These are phyloP conservation scores for Marcusenius ussheri DNA, from an alignment of 2,113 vertebrate species.

Conservation along the genomic window DNA sequence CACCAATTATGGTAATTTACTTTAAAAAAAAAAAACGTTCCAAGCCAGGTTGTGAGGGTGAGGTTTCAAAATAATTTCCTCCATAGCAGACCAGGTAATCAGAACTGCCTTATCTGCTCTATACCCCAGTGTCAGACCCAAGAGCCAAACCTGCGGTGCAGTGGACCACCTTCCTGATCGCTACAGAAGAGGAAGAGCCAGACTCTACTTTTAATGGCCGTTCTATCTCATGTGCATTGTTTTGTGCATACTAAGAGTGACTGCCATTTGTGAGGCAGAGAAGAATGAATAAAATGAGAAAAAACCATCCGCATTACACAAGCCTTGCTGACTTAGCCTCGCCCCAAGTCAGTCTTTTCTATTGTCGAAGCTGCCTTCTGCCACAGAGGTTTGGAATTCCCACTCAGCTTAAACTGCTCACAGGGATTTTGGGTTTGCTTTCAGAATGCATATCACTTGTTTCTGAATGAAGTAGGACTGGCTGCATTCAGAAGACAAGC, in stretches of 20 bases:
- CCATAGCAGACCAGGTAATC: not conserved
- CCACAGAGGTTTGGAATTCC: conserved; percentile 10
- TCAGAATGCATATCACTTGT: not conserved
- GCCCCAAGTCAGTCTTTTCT: not conserved
- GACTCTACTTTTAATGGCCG: not conserved
- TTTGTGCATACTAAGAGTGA: not conserved
- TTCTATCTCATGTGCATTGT: not conserved
- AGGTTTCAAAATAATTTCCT: not conserved
- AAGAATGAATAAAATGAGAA: conserved; percentile 3
- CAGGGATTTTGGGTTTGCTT: not conserved
- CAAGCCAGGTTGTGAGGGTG: not conserved
- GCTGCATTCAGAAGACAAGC: not conserved
- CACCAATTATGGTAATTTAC: not conserved
- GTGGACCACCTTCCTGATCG: not conserved
- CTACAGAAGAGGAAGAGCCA: not conserved
- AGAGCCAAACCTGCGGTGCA: not conserved
- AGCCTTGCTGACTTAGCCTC: not conserved
- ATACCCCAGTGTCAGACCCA: not conserved
- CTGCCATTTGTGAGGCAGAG: not conserved
- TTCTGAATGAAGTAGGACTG: not conserved
- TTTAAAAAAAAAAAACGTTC: not conserved
- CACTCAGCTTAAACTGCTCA: conserved; percentile 1
- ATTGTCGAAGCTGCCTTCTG: not conserved
- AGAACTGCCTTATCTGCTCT: not conserved
- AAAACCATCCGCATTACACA: not conserved